phyloP scores from a whole-genome alignment of 2,797 vertebrate species.

The Cossypha niveicapilla region DNA sequence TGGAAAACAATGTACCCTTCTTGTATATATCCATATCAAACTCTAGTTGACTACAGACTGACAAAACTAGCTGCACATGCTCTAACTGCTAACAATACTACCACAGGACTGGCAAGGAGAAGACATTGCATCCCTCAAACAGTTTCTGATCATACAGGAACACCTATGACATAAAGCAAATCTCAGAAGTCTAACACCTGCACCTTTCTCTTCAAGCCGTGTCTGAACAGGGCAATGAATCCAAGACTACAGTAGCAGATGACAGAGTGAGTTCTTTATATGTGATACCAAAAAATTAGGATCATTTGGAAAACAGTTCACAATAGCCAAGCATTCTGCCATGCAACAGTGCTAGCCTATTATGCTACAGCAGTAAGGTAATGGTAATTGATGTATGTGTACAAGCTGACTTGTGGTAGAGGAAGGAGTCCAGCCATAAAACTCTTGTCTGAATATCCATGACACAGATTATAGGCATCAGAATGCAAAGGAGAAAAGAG shows the following conservation, averaged over 20 bases:
- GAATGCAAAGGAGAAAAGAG: background rate
- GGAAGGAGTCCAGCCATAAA: background rate
- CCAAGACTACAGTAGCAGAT: background rate
- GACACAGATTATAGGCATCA: background rate
- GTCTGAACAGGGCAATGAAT: background rate
- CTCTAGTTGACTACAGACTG: background rate
- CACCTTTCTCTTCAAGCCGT: background rate
- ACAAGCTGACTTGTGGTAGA: background rate
- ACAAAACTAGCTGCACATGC: background rate
- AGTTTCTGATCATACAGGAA: background rate
- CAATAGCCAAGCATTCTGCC: background rate
- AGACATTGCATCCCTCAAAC: background rate
- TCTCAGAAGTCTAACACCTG: background rate
- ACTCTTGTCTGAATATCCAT: background rate
- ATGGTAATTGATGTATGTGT: background rate
- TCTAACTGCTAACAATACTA: background rate
- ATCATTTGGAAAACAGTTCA: background rate
- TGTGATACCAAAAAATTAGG: background rate
- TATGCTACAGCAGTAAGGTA: background rate
- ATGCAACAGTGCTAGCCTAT: background rate
- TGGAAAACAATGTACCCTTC: background rate
- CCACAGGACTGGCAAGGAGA: background rate
- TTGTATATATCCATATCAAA: background rate
- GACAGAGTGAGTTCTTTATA: background rate
- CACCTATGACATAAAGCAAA: background rate